A percentile compares a stretch with the other conserved stretches of the same genome.
Evolutionary conservation across 2,113 vertebrate genomes (phyloP).

Genomic region (Astatoreochromis straeleni): DNA sequence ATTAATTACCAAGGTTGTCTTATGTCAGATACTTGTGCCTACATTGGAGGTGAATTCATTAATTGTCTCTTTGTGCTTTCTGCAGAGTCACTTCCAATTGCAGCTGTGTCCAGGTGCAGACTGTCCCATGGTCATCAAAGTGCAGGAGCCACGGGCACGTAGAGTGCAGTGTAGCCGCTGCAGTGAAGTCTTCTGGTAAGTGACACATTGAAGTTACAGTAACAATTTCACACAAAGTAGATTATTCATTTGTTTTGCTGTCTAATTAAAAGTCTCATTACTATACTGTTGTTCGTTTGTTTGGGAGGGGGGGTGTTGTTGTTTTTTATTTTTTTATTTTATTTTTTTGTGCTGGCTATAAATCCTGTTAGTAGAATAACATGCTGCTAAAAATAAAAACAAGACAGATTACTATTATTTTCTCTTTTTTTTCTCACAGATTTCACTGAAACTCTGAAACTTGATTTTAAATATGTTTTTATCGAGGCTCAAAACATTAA

Average conservation of each 20-base stretch:
- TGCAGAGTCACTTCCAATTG: slow-evolving; percentile 95
- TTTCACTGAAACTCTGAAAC: background rate
- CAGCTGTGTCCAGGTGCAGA: slow-evolving; percentile 98
- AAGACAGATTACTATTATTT: background rate
- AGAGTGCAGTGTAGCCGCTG: slow-evolving; percentile 97
- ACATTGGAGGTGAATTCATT: background rate
- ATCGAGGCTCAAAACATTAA: background rate
- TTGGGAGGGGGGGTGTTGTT: background rate
- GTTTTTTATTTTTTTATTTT: background rate
- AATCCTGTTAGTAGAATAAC: background rate
- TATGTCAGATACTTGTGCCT: background rate
- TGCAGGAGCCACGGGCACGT: slow-evolving; percentile 94
- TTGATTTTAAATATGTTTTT: background rate
- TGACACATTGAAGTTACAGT: background rate
- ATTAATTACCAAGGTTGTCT: background rate
- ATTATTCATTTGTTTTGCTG: background rate
- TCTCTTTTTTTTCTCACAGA: background rate
- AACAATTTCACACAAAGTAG: background rate
- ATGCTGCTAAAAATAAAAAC: background rate
- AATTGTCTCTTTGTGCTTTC: background rate
- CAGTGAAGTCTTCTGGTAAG: slow-evolving; percentile 97
- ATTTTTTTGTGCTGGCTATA: background rate
- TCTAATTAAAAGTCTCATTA: background rate
- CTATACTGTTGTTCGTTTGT: background rate
- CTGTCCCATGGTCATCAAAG: slow-evolving; percentile 98